phyloP scores from a whole-genome alignment of 1,140 invertebrate genomes.

The Aphaenogaster rudis region DNA sequence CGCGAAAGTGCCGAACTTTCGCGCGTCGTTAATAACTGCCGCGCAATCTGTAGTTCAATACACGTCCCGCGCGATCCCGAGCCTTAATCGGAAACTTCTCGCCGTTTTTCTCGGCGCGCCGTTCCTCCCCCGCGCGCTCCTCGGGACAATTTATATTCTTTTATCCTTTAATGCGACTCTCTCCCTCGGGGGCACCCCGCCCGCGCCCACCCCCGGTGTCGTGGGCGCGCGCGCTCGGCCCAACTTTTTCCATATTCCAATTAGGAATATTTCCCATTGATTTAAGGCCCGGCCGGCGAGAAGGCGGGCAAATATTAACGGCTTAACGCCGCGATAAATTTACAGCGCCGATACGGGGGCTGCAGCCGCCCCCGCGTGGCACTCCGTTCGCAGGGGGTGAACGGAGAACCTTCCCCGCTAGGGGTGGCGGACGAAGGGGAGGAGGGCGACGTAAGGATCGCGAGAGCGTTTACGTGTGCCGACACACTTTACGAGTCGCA shows the following conservation, averaged over 20 bases:
- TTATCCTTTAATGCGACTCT: constrained; percentile 70
- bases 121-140: constrained; percentile 35
- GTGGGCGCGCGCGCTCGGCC: constrained; percentile 73
- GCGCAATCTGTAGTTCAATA: constrained; percentile 68
- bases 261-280: constrained; percentile 87
- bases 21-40: constrained; percentile 51
- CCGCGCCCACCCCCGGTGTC: constrained; percentile 20
- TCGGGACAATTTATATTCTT: constrained; percentile 81
- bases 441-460: constrained; percentile 57
- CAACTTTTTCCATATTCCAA: constrained; percentile 88
- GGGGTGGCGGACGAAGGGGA: neutral
- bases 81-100: constrained; percentile 76
- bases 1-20: constrained; percentile 45
- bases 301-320: constrained; percentile 85
- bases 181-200: constrained; percentile 38
- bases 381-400: constrained; percentile 22
- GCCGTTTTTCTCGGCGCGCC: constrained; percentile 70
- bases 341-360: constrained; percentile 80
- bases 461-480: constrained; percentile 78
- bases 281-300: constrained; percentile 80
- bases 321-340: constrained; percentile 85
- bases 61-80: constrained; percentile 39
- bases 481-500: constrained; percentile 84
- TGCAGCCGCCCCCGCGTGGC: neutral
- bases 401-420: constrained; percentile 13